Evolutionary conservation across 2,113 vertebrate species (phyloP), one percentile per base, ranked within the genome.

Genomic region (Pelecanoides urinatrix): DNA sequence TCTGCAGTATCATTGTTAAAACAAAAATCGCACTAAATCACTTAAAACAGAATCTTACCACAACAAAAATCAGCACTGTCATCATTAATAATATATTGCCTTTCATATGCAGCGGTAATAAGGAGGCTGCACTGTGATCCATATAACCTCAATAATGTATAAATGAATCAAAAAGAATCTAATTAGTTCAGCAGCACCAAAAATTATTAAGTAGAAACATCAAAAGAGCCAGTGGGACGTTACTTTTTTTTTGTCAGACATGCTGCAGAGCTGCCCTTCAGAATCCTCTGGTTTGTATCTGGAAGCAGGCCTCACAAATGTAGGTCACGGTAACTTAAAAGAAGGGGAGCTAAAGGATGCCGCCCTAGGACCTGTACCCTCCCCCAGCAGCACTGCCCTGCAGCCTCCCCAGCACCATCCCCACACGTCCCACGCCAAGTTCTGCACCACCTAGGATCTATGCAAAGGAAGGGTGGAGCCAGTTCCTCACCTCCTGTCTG

Each of bases 401-500:
- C 79, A 36, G 84, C 78, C 61, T 23, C 16, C 58, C 16, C 80
- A 16, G 86, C 89, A 17, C 44, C 81, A 22, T 36, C 85, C 47
- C 90, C 1, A 6, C 91, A 52, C 34, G 16, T 91, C 83, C 79
- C 40, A 3, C 86, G 52, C 20, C 5, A 3, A 44, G 76, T 26
- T 49, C 66, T 44, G 86, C 52, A 61, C 79, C 79, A 9, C 22
- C 21, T 11, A 73, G 87, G 92, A 88, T 58, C 85, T 14, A 4
- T 21, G 93, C 71, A 77, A 3, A 78, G 95, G 94, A 97, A 97
- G 96, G 95, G 95, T 38, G 94, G 94, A 81, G 91, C 76, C 45
- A 6, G 70, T 19, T 79, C 76, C 91, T 92, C 91, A 22, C 70
- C 94, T 94, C 95, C 95, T 78, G 83, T 11, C 36, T 9, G 59